These are phyloP conservation scores for Pristionchus maxplancki DNA, from an alignment of 2,888 invertebrate genomes.

Conservation along the genomic window DNA sequence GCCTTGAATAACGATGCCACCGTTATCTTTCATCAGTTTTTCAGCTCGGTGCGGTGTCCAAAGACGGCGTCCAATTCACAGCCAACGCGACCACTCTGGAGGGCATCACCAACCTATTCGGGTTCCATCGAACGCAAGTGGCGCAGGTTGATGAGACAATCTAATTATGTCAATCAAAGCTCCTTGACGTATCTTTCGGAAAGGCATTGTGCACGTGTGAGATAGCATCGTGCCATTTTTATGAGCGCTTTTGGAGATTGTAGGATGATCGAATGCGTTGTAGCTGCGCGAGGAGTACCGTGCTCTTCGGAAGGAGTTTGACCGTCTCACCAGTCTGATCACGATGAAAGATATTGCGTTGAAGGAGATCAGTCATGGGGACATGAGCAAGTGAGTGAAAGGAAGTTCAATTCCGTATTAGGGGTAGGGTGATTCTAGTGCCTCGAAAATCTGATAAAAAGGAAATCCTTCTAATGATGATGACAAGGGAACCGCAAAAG, in stretches of 20 bases:
- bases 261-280: neutral
- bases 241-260: too few relatives aligned
- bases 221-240: too few relatives aligned
- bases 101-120: slow-evolving; percentile 61
- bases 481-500: too few relatives aligned
- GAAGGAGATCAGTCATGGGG: neutral
- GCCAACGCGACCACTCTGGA: slow-evolving; percentile 56
- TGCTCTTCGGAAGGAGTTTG: neutral
- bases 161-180: neutral
- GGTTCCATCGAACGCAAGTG: slow-evolving; percentile 56
- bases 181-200: neutral
- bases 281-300: neutral
- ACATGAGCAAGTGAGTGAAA: slow-evolving; percentile 2
- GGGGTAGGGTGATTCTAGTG: too few relatives aligned
- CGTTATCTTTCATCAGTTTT: too few relatives aligned
- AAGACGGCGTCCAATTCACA: slow-evolving; percentile 3
- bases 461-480: too few relatives aligned
- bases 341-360: neutral
- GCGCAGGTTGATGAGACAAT: neutral
- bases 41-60: slow-evolving; percentile 29
- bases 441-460: too few relatives aligned
- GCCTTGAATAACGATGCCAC: too few relatives aligned
- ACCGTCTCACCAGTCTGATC: neutral
- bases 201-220: too few relatives aligned
- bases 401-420: neutral